Evolutionary conservation across 2,888 invertebrate genomes (phyloP).

Genomic region (Pollenia amentaria): DNA sequence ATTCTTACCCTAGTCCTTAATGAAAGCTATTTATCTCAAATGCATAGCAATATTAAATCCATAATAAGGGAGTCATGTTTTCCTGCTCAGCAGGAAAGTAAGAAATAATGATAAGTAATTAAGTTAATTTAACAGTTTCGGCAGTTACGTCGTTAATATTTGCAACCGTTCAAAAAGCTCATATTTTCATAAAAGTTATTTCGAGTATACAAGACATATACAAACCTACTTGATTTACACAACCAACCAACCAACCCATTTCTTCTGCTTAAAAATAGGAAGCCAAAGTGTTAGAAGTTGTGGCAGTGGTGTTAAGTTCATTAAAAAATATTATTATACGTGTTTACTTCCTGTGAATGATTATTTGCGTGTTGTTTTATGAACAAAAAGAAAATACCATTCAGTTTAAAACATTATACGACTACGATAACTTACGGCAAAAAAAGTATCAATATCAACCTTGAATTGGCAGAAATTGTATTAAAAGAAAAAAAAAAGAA

Average conservation of each 20-base stretch:
- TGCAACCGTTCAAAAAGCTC: no score
- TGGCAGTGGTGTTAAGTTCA: slow-evolving; percentile 47
- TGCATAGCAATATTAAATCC: no score
- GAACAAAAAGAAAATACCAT: slow-evolving; percentile 31
- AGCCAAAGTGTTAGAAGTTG: slow-evolving; percentile 18
- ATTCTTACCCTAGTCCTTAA: no score
- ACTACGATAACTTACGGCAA: slow-evolving; percentile 15
- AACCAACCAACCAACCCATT: neutral
- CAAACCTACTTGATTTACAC: neutral
- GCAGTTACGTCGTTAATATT: no score
- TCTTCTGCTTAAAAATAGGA: slow-evolving; percentile 28
- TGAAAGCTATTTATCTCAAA: no score
- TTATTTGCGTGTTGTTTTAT: slow-evolving; percentile 53
- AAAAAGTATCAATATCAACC: slow-evolving; percentile 42
- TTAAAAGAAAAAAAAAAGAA: slow-evolving; percentile 25
- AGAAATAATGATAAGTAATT: no score
- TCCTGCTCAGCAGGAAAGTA: no score
- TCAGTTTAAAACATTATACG: slow-evolving; percentile 1
- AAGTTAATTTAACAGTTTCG: no score
- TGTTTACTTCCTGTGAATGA: slow-evolving; percentile 55
- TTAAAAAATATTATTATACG: slow-evolving; percentile 29
- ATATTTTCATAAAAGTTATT: neutral
- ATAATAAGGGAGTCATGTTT: no score
- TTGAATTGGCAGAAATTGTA: slow-evolving; percentile 39
- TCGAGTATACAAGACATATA: neutral